These are phyloP conservation scores for Styela plicata DNA, from an alignment of 23 tunicate genomes.

Conservation along the genomic window DNA sequence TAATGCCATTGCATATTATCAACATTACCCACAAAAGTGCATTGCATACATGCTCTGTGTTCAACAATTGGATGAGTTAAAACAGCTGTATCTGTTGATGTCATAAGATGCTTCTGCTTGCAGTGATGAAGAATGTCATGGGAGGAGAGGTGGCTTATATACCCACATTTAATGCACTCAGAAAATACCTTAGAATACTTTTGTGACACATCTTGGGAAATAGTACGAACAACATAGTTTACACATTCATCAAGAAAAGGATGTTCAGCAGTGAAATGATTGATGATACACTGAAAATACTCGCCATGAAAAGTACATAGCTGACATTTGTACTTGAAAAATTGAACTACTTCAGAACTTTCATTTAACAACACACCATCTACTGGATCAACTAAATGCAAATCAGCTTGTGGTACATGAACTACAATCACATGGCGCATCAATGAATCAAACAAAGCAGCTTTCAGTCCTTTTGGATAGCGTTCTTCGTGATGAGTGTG, in stretches of 20 bases:
- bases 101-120: neutral
- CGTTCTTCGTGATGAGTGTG: neutral
- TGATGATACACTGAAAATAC: neutral
- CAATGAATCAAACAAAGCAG: neutral
- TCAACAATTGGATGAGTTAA: neutral
- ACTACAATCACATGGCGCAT: neutral
- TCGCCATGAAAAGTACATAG: neutral
- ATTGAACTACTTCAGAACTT: neutral
- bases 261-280: constrained; percentile 1
- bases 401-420: neutral
- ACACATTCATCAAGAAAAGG: neutral
- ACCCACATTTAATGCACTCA: neutral
- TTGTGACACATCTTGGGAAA: neutral
- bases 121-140: neutral
- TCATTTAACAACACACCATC: neutral
- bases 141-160: neutral
- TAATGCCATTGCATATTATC: constrained; percentile 18
- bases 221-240: neutral
- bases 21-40: neutral
- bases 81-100: neutral
- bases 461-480: constrained; percentile 4
- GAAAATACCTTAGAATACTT: neutral
- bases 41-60: neutral
- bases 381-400: neutral
- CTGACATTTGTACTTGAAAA: neutral